Percentiles rank a stretch among this genome's conserved stretches.
Evolutionary conservation across 1,140 invertebrate species (phyloP).

Genomic region (Tribolium madens): DNA sequence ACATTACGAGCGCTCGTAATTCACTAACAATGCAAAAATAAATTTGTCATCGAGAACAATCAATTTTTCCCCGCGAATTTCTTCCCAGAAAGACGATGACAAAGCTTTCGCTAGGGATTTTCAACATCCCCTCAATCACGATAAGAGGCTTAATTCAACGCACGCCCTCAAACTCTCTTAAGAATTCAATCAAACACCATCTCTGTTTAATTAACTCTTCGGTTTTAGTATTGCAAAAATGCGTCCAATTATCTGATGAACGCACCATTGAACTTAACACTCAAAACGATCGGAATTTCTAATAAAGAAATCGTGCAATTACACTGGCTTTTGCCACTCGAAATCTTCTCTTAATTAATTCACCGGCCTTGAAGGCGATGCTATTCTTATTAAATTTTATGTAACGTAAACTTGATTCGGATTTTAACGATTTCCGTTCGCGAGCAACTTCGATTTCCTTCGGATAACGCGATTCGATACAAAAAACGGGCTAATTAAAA

Average conservation of each 20-base stretch:
- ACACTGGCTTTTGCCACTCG: not conserved
- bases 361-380: constrained; percentile 4
- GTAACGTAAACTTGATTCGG: constrained; percentile 19
- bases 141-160: constrained; percentile 10
- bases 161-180: constrained; percentile 11
- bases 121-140: not conserved
- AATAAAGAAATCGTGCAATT: constrained; percentile 22
- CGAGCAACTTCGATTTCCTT: constrained; percentile 30
- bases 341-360: constrained; percentile 28
- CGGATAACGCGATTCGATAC: constrained; percentile 5
- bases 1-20: not conserved
- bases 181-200: constrained; percentile 25
- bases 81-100: not conserved
- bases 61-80: constrained; percentile 5
- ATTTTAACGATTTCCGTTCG: constrained; percentile 26
- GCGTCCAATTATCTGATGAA: constrained; percentile 28
- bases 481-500: not conserved
- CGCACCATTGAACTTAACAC: constrained; percentile 30
- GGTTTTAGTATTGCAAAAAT: constrained; percentile 30
- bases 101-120: not conserved
- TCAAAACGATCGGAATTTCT: constrained; percentile 29
- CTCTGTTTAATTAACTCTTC: constrained; percentile 16
- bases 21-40: constrained; percentile 5
- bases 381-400: constrained; percentile 37
- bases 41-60: constrained; percentile 10